Percentiles rank a stretch among this genome's conserved stretches.
Conservation (phyloP, 2,113 vertebrate genomes). For the Myrmecophaga tridactyla region DNA sequence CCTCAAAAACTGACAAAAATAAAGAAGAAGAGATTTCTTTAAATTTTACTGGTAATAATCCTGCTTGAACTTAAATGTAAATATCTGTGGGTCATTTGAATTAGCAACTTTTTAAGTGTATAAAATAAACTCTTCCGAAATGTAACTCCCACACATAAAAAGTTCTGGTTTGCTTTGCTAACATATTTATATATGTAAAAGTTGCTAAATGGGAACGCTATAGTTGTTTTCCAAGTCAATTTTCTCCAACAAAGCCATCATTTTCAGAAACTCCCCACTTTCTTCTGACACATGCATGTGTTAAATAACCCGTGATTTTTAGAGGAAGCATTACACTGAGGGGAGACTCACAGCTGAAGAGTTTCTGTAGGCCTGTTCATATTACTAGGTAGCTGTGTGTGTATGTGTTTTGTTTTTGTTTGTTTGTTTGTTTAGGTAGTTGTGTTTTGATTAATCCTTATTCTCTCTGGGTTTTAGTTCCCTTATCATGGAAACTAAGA, state of each 20-base stretch:
- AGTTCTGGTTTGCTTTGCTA: background rate
- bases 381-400: background rate
- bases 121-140: slow-evolving; percentile 1
- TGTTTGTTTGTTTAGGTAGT: too few species aligned
- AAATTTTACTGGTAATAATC: background rate
- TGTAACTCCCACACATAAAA: background rate
- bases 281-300: background rate
- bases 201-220: background rate
- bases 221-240: background rate
- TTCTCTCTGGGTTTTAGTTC: background rate
- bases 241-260: background rate
- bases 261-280: background rate
- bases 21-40: background rate
- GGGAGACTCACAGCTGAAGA: background rate
- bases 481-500: background rate
- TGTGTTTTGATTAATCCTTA: background rate
- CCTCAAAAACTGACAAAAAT: background rate
- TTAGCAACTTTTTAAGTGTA: background rate
- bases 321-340: background rate
- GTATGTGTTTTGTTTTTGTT: too few species aligned
- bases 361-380: background rate
- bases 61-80: background rate
- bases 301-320: background rate
- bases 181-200: background rate
- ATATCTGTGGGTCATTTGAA: background rate